Evolutionary conservation across 2,888 invertebrate genomes (phyloP), one percentile per base, ranked within the genome.

Genomic region (Oligia latruncula): DNA sequence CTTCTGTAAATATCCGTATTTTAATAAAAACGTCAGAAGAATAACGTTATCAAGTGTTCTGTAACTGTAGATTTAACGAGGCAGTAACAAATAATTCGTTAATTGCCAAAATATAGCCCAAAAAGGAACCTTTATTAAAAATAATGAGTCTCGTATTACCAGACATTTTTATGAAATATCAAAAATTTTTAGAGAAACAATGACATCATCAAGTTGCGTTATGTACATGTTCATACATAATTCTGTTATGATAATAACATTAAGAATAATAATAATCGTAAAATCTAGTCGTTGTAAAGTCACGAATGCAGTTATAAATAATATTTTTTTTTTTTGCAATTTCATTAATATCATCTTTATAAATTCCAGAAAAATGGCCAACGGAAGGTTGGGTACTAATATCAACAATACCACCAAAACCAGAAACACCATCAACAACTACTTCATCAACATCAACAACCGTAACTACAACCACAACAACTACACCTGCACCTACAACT

Each of bases 351-450:
- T 13, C 4, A 20, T 17, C 20, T n/a, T 74, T 65, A 29, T 49
- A n/a, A 40, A 70, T 95, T 95, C 23, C 95, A 97, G 97, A 97
- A 93, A 97, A 97, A 79, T 98, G 97, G 97, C 97, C 98, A 11
- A 97, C 98, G 15, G 97, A 98, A 88, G 97, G 97, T 17, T 98
- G 98, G 98, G 97, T 98, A 17, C 93, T 98, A 74, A 92, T 97
- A 83, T 95, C 95, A 82, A 94, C 95, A 15, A 92, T 95, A 55
- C 92, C 94, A 82, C 95, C 95, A 72, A 96, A 93, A 91, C 92
- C 93, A 73, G 96, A 95, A 92, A 88, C 93, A 0, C 84, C 93
- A 76, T 35, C 84, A 66, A 80, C 85, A 67, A 84, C 90, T 8
- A 80, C 92, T 65, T 77, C 92, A 35, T 80, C 91, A 70, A 86